These are phyloP conservation scores for Drosophila bunnanda DNA, from an alignment of 2,888 invertebrate species.

Conservation along the genomic window DNA sequence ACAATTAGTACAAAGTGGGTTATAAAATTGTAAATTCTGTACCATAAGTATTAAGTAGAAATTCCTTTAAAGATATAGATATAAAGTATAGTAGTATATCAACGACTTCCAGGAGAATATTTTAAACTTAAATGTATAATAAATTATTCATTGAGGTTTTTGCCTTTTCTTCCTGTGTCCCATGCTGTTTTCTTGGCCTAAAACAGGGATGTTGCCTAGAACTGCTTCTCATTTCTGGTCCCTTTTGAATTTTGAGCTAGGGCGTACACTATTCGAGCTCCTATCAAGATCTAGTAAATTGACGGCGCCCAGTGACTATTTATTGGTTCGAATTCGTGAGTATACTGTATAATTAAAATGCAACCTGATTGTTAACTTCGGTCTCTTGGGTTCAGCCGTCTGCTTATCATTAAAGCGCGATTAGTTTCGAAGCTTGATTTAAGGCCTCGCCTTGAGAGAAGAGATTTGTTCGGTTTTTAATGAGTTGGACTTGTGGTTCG, in stretches of 20 bases:
- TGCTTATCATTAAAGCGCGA: conserved; percentile 52
- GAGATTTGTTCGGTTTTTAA: conserved; percentile 36
- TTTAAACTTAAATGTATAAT: background rate
- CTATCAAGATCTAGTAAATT: conserved; percentile 23
- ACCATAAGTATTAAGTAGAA: background rate
- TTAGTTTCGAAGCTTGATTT: conserved; percentile 29
- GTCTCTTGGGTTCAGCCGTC: conserved; percentile 11
- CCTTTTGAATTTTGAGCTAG: conserved; percentile 8
- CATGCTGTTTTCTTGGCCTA: background rate
- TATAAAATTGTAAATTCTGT: background rate
- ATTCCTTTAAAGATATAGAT: background rate
- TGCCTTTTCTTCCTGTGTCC: background rate
- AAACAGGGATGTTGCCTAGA: conserved; percentile 6
- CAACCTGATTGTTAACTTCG: conserved; percentile 30
- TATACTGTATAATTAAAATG: conserved; percentile 64
- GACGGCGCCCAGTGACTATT: conserved; percentile 51
- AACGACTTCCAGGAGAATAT: background rate
- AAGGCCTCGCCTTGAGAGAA: conserved; percentile 16
- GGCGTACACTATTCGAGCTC: conserved; percentile 1
- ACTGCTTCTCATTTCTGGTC: background rate
- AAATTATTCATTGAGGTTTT: background rate
- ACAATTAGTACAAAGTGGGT: background rate
- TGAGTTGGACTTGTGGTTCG: conserved; percentile 31
- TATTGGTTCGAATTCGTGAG: conserved; percentile 58
- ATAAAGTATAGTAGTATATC: background rate